A percentile compares a stretch with the other conserved stretches of the same genome.
Conservation (phyloP, 2,797 vertebrate genomes). For the Agapornis canus region DNA sequence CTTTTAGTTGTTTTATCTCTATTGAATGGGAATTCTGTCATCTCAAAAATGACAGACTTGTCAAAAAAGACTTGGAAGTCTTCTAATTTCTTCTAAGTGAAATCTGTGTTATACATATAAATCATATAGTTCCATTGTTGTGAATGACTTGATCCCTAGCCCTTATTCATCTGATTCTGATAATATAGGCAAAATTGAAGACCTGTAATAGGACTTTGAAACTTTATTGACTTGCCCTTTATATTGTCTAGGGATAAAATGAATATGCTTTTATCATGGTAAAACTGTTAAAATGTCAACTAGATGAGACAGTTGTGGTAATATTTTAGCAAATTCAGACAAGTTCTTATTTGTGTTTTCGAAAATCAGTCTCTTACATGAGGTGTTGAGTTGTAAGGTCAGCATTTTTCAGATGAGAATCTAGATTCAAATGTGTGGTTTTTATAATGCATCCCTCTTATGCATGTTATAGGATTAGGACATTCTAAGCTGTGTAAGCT, state of each 20-base stretch:
- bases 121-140: background rate
- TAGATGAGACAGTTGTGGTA: background rate
- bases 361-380: background rate
- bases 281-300: background rate
- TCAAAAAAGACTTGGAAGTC: background rate
- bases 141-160: background rate
- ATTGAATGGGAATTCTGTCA: background rate
- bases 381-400: background rate
- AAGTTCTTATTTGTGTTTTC: background rate
- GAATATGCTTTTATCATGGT: background rate
- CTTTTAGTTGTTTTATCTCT: background rate
- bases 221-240: background rate
- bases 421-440: background rate
- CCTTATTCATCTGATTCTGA: background rate
- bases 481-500: background rate
- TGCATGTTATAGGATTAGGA: background rate
- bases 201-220: background rate
- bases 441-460: background rate
- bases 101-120: background rate
- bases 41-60: no score
- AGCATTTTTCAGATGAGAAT: background rate
- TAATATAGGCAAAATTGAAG: background rate
- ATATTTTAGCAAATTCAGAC: background rate
- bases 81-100: background rate
- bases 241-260: background rate